These are phyloP conservation scores for Phylloscopus collybita DNA, from an alignment of 2,797 vertebrate genomes.

Conservation along the genomic window DNA sequence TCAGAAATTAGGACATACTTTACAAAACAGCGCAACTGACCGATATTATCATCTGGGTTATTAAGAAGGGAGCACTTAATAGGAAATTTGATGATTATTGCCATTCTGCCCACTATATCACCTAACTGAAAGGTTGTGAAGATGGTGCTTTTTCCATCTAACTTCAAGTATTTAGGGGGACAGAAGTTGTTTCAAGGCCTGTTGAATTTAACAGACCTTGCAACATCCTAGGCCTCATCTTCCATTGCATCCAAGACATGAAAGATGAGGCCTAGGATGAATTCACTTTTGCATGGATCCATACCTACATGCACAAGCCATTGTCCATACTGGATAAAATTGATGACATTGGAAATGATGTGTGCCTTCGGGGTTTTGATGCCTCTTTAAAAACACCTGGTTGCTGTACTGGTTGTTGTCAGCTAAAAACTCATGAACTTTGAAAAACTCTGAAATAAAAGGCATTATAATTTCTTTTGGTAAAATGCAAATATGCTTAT, in stretches of 20 bases:
- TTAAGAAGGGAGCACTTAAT: background rate
- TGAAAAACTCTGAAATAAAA: background rate
- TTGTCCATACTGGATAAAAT: fast-evolving
- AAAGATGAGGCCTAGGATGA: background rate
- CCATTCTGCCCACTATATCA: background rate
- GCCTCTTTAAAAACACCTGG: background rate
- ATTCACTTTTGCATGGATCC: background rate
- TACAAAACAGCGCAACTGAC: background rate
- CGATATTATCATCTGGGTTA: background rate
- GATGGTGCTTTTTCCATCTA: background rate
- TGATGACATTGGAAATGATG: fast-evolving
- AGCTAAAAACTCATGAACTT: background rate
- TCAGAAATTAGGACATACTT: background rate
- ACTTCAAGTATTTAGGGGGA: background rate
- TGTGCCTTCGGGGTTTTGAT: background rate
- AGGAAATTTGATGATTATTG: background rate
- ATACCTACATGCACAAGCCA: fast-evolving
- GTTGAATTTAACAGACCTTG: background rate
- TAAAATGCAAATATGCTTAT: background rate
- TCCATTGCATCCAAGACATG: fast-evolving
- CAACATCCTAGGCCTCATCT: background rate
- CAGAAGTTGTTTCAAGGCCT: background rate
- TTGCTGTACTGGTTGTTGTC: background rate
- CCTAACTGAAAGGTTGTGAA: background rate
- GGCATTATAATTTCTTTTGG: background rate